Evolutionary conservation across 2,797 vertebrate genomes (phyloP).

Genomic region (Petrocephalus sullivani): DNA sequence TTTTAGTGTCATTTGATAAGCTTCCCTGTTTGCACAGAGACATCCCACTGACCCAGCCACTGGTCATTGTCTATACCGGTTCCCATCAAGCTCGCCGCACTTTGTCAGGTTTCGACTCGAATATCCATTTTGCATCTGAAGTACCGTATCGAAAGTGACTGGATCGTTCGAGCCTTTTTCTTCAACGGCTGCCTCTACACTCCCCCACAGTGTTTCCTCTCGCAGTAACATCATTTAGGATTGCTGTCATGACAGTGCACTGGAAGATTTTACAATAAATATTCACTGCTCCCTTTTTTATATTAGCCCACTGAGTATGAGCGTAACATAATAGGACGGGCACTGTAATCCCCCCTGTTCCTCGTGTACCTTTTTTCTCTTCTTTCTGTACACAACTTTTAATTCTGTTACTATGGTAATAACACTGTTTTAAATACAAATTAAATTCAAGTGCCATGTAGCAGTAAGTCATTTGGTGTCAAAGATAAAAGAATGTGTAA

Average conservation of each 20-base stretch:
- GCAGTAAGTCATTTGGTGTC: constrained; percentile 90
- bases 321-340: constrained; percentile 74
- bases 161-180: constrained; percentile 95
- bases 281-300: constrained; percentile 51
- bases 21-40: constrained; percentile 81
- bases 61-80: constrained; percentile 99
- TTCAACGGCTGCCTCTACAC: constrained; percentile 80
- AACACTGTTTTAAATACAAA: constrained; percentile 54
- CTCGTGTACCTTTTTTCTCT: constrained; percentile 54
- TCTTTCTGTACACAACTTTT: constrained; percentile 32
- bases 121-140: constrained; percentile 96
- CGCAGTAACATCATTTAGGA: constrained; percentile 81
- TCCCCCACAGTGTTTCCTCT: constrained; percentile 74
- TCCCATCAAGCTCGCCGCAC: constrained; percentile 87
- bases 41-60: constrained; percentile 99
- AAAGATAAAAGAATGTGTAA: constrained; percentile 83
- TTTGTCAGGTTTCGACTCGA: constrained; percentile 98
- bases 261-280: constrained; percentile 67
- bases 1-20: constrained; percentile 99
- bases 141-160: constrained; percentile 97
- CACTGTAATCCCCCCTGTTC: constrained; percentile 65
- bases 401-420: constrained; percentile 45
- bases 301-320: constrained; percentile 40
- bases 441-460: constrained; percentile 46
- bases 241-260: constrained; percentile 74